Base-by-base conservation (phyloP, 2,797 vertebrate species). In the Neopelma chrysocephalum region DNA sequence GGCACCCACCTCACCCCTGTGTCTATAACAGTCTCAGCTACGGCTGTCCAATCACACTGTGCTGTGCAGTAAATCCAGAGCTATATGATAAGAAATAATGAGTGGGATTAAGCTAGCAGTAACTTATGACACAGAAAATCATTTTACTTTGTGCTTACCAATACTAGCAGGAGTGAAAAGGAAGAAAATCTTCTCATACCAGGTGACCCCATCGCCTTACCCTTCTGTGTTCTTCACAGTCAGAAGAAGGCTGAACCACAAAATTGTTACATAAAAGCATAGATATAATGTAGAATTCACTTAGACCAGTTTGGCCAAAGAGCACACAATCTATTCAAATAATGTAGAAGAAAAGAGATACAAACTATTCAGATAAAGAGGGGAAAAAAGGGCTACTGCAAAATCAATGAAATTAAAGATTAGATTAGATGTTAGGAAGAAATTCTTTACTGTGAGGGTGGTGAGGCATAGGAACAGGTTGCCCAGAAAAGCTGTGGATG, bases 21-120 rank as follows among this genome's bases (percentile, higher is more conserved):
- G 0, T 29, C 21, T 23, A 0, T 21, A 45, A 48, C 34, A 9
- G 18, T 32, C 54, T 60, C 0, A 0, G 47, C 65, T 51, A 18
- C 22, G 12, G 51, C 40, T 70, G 42, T 26, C 16, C 15, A 12
- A 0, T 38, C 47, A 10, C 5, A 31, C 51, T 60, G 1, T 0
- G 27, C 27, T 65, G 18, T 32, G 79, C 22, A n/a, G 79, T 31
- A 45, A 66, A 71, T 53, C 73, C n/a, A 15, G 66, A 27, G 43
- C 70, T 31, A 15, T 8, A 4, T 6, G 25, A 2, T 40, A 69
- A 53, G 36, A 38, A 32, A 43, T 4, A 26, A 3, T 11, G 14
- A 56, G 11, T 8, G 23, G 45, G 27, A 57, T 60, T 40, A 27
- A 84, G 32, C 7, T 48, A 65, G 23, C 34, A 75, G 66, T 61